Evolutionary conservation across 2,113 vertebrate genomes (phyloP), one percentile per base, ranked within the genome.

Genomic region (Nyctibius bracteatus): DNA sequence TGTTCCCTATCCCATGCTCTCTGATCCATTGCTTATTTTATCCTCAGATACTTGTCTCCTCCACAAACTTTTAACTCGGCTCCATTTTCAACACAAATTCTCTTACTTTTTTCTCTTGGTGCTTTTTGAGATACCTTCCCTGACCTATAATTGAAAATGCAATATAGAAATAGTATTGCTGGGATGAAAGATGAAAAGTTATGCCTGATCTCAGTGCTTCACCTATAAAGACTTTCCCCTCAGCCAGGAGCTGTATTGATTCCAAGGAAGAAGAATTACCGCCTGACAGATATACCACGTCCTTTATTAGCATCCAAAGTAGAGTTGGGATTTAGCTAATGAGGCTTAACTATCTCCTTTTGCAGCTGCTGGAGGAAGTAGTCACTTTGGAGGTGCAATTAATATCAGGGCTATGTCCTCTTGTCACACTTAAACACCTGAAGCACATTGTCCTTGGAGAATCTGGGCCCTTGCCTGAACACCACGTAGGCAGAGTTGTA

Each of bases 311-410:
- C 75, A 83, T 80, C 41, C 58, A 81, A 65, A 95, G 66, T 58
- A 67, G 66, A 80, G 33, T 1, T 90, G 75, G 49, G 85, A 82
- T 94, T 92, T 96, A 80, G n/a, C 75, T 97, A 93, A 96, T 85
- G 63, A 93, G 74, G 58, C 82, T 95, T 94, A 90, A 93, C 82
- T 90, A 72, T 86, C 79, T 96, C 35, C 16, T 82, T 90, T 57
- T 90, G 49, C 90, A 86, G 71, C 22, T 82, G 49, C 71, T 90
- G 62, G 74, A 92, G 88, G 62, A 44, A 95, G 63, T 21, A 77
- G 82, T 90, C 88, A 47, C 58, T 88, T 92, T 41, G 18, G 54
- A 94, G 66, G 16, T 77, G 37, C 58, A 90, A 62, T 95, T 88
- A 93, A 61, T 93, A 92, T 23, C n/a, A 65, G 41, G n/a, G 27